These are phyloP conservation scores for Apamea anceps DNA, from an alignment of 2,888 invertebrate genomes.

Conservation along the genomic window DNA sequence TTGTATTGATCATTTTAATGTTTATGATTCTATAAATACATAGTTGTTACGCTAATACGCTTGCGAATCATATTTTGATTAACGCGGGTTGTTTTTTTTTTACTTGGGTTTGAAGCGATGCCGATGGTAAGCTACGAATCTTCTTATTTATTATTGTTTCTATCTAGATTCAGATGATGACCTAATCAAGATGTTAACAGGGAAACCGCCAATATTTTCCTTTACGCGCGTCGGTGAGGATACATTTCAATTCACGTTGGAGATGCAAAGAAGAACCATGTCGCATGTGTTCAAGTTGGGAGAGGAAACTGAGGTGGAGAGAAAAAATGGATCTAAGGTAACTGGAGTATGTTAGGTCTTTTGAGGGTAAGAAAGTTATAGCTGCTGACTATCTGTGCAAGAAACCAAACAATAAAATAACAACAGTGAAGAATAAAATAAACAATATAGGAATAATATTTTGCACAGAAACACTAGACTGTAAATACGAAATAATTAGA, in stretches of 20 bases:
- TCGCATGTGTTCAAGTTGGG: constrained; percentile 75
- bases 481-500: neutral
- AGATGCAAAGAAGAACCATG: constrained; percentile 65
- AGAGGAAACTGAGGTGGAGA: constrained; percentile 76
- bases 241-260: too few species aligned
- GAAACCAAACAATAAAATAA: neutral
- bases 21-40: too few species aligned
- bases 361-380: neutral
- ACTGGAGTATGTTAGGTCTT: neutral
- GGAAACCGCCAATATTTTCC: constrained; percentile 75
- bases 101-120: neutral
- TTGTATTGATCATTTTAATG: too few species aligned
- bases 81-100: too few species aligned
- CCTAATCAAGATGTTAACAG: constrained; percentile 68
- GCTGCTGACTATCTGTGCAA: neutral
- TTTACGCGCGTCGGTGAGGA: constrained; percentile 76
- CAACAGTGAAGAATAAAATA: neutral
- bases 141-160: neutral
- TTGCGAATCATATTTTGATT: too few species aligned
- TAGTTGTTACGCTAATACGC: too few species aligned
- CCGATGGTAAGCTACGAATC: neutral
- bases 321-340: constrained; percentile 80
- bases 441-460: neutral
- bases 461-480: neutral
- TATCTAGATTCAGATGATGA: constrained; percentile 73